A percentile compares a stretch with the other conserved stretches of the same genome.
phyloP scores from a whole-genome alignment of 2,113 vertebrate genomes.

The Amazona vittata region DNA sequence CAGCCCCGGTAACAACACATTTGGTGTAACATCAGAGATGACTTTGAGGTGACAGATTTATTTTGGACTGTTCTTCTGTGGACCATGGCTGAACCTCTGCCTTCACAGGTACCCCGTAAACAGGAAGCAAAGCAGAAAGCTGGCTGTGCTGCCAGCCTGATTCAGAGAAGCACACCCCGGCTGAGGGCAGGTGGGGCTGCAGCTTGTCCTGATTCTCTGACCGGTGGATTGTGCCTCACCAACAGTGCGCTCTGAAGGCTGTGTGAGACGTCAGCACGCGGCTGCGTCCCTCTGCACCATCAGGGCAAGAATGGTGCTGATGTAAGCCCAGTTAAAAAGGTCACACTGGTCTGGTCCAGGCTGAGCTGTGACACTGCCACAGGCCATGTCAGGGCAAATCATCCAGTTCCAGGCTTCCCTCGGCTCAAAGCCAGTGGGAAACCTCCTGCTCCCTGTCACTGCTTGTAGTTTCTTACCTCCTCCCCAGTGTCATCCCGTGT shows the following conservation, averaged over 20 bases:
- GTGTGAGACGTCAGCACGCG: fast-evolving
- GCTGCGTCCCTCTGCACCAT: background rate
- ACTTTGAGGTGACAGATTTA: background rate
- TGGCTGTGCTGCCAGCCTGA: background rate
- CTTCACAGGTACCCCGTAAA: background rate
- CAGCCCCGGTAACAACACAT: background rate
- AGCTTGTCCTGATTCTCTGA: background rate
- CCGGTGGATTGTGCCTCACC: fast-evolving
- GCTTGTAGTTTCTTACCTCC: background rate
- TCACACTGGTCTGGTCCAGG: background rate
- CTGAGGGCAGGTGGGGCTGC: background rate
- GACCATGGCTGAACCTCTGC: background rate
- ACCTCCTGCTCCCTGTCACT: background rate
- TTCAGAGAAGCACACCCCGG: background rate
- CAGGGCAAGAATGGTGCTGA: background rate
- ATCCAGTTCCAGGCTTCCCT: background rate
- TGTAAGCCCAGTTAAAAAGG: background rate
- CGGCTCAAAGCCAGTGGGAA: fast-evolving
- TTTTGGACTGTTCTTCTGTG: background rate
- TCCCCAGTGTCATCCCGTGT: background rate
- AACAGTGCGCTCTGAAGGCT: fast-evolving
- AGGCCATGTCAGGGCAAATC: fast-evolving
- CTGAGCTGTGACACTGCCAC: fast-evolving
- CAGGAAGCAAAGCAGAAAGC: background rate
- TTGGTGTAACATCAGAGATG: background rate